Conservation (phyloP, 2,113 vertebrate species). For the Rhea americana region DNA sequence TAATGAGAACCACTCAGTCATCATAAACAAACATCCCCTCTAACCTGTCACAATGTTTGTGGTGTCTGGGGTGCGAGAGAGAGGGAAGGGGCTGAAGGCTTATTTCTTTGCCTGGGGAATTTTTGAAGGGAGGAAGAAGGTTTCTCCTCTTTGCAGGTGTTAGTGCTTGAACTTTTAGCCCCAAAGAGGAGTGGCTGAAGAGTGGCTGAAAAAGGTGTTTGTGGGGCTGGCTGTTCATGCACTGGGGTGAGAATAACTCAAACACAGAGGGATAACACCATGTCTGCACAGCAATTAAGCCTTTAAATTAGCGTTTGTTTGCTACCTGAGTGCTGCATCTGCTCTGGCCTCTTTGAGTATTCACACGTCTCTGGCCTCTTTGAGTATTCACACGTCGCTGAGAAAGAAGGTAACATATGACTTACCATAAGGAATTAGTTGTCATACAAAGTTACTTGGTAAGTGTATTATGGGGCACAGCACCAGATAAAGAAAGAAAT, state of each 20-base stretch:
- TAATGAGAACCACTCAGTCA: constrained; percentile 34
- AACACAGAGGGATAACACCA: neutral
- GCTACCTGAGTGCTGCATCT: neutral
- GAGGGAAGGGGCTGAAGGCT: neutral
- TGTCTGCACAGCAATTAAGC: neutral
- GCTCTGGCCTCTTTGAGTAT: neutral
- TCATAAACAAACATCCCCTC: constrained; percentile 48
- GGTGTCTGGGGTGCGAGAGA: neutral
- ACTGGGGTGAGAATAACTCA: neutral
- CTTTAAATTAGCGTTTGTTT: neutral
- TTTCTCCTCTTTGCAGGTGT: neutral
- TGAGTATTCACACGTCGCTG: neutral
- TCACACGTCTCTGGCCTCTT: neutral
- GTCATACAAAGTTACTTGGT: neutral
- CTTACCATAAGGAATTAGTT: neutral
- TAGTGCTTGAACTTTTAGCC: neutral
- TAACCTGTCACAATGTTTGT: constrained; percentile 20
- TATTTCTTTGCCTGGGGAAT: neutral
- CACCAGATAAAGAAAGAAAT: neutral
- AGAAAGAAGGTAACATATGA: neutral
- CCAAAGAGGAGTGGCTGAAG: neutral
- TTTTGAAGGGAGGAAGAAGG: neutral
- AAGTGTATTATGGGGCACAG: neutral
- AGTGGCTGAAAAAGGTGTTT: neutral
- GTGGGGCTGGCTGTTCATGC: neutral